Percentiles rank a stretch among this genome's conserved stretches.
These are phyloP conservation scores for Drosophila pseudoobscura DNA, from an alignment of 1,140 invertebrate species.

Conservation along the genomic window DNA sequence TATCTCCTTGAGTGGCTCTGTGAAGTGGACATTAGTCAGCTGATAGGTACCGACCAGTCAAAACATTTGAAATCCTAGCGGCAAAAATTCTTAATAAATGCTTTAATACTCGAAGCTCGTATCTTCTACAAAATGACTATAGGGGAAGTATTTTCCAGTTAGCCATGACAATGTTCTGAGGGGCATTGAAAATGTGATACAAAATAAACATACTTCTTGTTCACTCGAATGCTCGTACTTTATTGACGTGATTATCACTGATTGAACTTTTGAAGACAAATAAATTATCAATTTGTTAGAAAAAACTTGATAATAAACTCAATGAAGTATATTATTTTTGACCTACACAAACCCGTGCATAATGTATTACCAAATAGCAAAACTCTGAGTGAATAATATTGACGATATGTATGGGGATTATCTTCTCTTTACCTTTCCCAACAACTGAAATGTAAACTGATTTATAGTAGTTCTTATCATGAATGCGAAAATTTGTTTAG, in stretches of 20 bases:
- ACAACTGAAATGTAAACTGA: no score
- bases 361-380: no score
- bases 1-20: conserved; percentile 11
- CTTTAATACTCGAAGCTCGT: conserved; percentile 3
- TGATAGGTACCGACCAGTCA: conserved; percentile 4
- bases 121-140: no score
- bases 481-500: no score
- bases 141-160: conserved; percentile 11
- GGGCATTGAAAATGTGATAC: conserved; percentile 13
- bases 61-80: not conserved
- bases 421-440: no score
- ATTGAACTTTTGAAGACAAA: not conserved
- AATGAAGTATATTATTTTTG: not conserved
- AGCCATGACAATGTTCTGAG: conserved; percentile 10
- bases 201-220: conserved; percentile 17
- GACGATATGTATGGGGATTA: no score
- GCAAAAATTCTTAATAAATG: not conserved
- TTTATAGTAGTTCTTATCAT: no score
- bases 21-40: conserved; percentile 36
- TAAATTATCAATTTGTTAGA: not conserved
- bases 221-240: no score
- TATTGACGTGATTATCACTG: not conserved
- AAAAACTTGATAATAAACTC: conserved; percentile 7
- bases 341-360: no score
- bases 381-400: no score